phyloP scores from a whole-genome alignment of 1,140 invertebrate species.

The Steinernema khuongi region DNA sequence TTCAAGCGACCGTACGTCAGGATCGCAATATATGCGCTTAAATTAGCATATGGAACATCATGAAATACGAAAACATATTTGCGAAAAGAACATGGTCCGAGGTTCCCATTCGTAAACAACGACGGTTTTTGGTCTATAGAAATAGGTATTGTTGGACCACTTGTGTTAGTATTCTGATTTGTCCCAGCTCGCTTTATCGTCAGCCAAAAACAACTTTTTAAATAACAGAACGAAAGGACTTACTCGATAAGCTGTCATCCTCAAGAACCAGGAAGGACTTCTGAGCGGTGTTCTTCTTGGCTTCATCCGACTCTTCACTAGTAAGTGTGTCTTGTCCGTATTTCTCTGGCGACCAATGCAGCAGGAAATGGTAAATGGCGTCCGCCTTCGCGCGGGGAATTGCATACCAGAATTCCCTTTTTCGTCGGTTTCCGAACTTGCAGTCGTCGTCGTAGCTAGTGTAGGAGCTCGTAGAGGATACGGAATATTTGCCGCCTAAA shows the following conservation, averaged over 20 bases:
- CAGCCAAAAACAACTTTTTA: no score
- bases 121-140: no score
- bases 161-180: no score
- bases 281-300: neutral
- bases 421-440: slow-evolving; percentile 52
- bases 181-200: no score
- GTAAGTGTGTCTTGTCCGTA: slow-evolving; percentile 47
- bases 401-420: slow-evolving; percentile 54
- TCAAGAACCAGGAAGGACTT: slow-evolving; percentile 1
- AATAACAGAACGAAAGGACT: no score
- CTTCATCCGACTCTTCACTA: neutral
- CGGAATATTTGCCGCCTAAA: neutral
- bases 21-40: no score
- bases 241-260: neutral
- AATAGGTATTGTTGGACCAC: no score
- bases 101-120: no score
- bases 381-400: slow-evolving; percentile 49
- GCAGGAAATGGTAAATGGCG: slow-evolving; percentile 56
- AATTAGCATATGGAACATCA: no score
- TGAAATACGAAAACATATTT: no score
- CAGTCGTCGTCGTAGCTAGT: slow-evolving; percentile 50
- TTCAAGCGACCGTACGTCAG: no score
- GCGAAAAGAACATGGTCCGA: no score
- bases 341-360: slow-evolving; percentile 57
- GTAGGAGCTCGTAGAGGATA: slow-evolving; percentile 1